These are phyloP conservation scores for Acropternis orthonyx DNA, from an alignment of 2,797 vertebrate genomes.

Conservation along the genomic window DNA sequence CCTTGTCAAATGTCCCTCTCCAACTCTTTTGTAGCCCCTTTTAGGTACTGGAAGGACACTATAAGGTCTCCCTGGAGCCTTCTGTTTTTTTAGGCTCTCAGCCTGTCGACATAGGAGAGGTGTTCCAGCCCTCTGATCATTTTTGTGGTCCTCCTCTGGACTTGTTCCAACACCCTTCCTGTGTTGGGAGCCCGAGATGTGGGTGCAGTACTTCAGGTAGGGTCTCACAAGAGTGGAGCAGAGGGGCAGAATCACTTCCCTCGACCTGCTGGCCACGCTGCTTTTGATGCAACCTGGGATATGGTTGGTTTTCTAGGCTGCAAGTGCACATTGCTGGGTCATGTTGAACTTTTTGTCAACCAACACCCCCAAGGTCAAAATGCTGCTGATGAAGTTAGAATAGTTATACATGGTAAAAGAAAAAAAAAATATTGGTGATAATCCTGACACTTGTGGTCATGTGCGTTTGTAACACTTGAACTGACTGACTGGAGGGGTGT, in stretches of 20 bases:
- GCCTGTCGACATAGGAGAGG: not conserved
- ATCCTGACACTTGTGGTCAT: not conserved
- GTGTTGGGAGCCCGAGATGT: rapidly evolving
- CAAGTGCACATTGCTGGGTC: rapidly evolving
- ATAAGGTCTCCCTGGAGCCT: not conserved
- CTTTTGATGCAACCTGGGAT: not conserved
- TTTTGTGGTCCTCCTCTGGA: not conserved
- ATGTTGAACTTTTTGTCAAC: not conserved
- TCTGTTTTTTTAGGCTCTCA: not conserved
- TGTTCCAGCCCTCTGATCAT: not conserved
- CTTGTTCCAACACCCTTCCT: not conserved
- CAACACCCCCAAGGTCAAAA: not conserved
- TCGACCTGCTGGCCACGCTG: rapidly evolving
- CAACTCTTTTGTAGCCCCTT: rapidly evolving
- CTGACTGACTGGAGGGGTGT: not conserved
- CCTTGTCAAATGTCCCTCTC: not conserved
- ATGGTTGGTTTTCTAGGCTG: not conserved
- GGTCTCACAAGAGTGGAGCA: not conserved
- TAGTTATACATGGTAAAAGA: not conserved
- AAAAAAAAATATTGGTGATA: not conserved
- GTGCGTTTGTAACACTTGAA: not conserved
- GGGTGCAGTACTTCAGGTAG: not conserved
- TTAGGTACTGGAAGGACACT: not conserved
- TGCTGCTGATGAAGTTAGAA: not conserved
- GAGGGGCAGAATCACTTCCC: not conserved